A percentile compares a stretch with the other conserved stretches of the same genome.
phyloP scores from a whole-genome alignment of 2,113 vertebrate species.

The Coryphaenoides rupestris region DNA sequence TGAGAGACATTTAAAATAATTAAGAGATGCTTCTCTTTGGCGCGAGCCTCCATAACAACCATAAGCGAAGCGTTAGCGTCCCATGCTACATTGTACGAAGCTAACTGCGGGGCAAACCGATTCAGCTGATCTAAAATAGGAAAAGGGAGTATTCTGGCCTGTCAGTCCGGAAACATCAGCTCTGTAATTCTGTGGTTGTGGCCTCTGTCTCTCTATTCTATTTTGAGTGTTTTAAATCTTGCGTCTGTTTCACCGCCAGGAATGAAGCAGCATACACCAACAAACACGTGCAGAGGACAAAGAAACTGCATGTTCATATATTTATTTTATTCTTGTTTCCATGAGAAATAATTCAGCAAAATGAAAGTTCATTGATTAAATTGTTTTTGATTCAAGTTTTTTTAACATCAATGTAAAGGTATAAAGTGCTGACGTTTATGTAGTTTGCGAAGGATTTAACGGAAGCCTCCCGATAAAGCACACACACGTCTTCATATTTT shows the following conservation, averaged over 20 bases:
- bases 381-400: too few relatives aligned
- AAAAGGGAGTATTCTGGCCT: background rate
- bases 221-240: background rate
- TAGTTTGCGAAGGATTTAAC: background rate
- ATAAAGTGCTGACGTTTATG: too few relatives aligned
- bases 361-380: too few relatives aligned
- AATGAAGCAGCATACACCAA: background rate
- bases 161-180: slow-evolving; percentile 54
- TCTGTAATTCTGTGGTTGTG: slow-evolving; percentile 64
- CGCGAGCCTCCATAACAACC: background rate
- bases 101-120: background rate
- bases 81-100: background rate
- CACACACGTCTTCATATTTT: background rate
- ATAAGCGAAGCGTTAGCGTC: background rate
- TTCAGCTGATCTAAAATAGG: background rate
- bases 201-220: slow-evolving; percentile 62
- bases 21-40: too few relatives aligned
- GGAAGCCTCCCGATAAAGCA: background rate
- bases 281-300: slow-evolving; percentile 29
- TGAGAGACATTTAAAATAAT: too few relatives aligned
- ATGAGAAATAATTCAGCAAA: background rate
- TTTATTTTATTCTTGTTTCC: background rate
- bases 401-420: too few relatives aligned
- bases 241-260: background rate
- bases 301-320: background rate